Percentiles rank a stretch among this genome's conserved stretches.
phyloP scores from a whole-genome alignment of 2,797 vertebrate species.

The Chaenodraco wilsoni region DNA sequence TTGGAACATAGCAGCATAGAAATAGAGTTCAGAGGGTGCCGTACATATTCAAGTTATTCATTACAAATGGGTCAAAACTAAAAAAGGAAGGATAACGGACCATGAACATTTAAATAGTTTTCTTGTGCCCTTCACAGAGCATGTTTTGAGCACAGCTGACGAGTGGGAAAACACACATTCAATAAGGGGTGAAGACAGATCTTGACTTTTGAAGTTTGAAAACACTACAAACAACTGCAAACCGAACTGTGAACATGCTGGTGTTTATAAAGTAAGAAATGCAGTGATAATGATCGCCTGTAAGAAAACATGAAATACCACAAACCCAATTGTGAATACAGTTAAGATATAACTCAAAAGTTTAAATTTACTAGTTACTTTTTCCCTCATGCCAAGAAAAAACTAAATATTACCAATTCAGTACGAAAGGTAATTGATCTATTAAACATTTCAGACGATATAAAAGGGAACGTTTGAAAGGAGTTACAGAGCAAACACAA shows the following conservation, averaged over 20 bases:
- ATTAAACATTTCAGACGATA: too few relatives aligned
- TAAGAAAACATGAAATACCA: background rate
- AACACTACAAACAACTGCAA: background rate
- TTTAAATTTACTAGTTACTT: background rate
- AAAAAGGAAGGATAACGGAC: background rate
- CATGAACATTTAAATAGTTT: background rate
- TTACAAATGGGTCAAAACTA: background rate
- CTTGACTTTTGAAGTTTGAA: background rate
- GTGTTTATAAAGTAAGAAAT: background rate
- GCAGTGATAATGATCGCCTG: background rate
- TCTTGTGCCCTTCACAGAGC: background rate
- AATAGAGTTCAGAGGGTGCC: background rate
- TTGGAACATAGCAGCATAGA: background rate
- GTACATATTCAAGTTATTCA: background rate
- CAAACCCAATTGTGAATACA: background rate
- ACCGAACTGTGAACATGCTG: background rate
- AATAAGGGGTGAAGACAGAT: slow-evolving; percentile 6
- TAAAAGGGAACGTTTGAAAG: background rate
- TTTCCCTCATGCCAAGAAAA: too few relatives aligned
- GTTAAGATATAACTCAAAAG: background rate
- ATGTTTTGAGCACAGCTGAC: background rate
- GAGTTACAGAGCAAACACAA: background rate
- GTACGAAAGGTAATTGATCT: too few relatives aligned
- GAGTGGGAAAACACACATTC: background rate
- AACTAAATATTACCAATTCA: too few relatives aligned